These are phyloP conservation scores for Sclerodermus sp. DNA, from an alignment of 2,888 invertebrate species.

Conservation along the genomic window DNA sequence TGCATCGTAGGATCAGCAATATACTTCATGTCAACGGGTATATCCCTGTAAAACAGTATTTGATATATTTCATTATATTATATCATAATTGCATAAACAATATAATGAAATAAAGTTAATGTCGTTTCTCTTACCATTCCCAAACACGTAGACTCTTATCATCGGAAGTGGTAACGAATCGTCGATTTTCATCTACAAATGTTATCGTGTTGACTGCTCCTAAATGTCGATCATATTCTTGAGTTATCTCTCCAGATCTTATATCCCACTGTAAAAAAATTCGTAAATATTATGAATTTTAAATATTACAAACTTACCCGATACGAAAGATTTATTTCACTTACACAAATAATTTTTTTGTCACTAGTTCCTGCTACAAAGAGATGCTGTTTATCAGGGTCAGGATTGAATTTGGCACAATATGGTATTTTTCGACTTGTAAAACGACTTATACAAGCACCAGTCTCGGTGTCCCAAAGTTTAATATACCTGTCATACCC, in stretches of 20 bases:
- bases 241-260: constrained; percentile 90
- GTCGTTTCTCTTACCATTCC: constrained; percentile 83
- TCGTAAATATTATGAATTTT: too few species aligned
- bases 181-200: constrained; percentile 96
- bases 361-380: constrained; percentile 99
- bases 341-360: constrained; percentile 98
- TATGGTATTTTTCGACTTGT: constrained; percentile 97
- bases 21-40: constrained; percentile 99
- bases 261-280: constrained; percentile 86
- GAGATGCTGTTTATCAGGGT: constrained; percentile 93
- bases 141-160: constrained; percentile 98
- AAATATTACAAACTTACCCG: too few species aligned
- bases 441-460: constrained; percentile 82
- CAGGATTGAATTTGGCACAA: constrained; percentile 97
- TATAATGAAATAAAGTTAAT: not conserved
- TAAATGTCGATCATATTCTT: constrained; percentile 97
- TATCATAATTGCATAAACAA: not conserved
- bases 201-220: constrained; percentile 99
- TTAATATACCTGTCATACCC: constrained; percentile 98
- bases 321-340: constrained; percentile 48
- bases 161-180: constrained; percentile 98
- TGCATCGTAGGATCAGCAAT: constrained; percentile 99
- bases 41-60: constrained; percentile 63
- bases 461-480: constrained; percentile 98
- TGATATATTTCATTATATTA: not conserved